Conservation (phyloP, 2,888 invertebrate species). For the Heliconius charithonia region DNA sequence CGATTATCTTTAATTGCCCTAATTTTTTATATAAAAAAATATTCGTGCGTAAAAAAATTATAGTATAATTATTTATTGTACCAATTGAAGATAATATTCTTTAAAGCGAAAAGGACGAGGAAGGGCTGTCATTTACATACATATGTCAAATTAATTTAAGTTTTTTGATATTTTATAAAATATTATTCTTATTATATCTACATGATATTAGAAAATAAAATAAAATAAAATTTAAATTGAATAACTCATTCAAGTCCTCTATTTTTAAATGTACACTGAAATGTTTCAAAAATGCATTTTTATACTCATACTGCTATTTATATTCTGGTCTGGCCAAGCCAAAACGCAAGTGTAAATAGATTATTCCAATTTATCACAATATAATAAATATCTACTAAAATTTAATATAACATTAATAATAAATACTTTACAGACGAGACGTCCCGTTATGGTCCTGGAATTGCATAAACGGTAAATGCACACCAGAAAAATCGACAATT, state of each 20-base stretch:
- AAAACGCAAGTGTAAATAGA: neutral
- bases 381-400: neutral
- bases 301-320: neutral
- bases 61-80: neutral
- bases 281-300: neutral
- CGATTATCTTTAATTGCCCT: too few relatives aligned
- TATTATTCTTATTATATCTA: neutral
- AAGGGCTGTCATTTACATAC: neutral
- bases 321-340: neutral
- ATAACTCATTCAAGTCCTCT: neutral
- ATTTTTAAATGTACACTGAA: neutral
- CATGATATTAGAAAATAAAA: neutral
- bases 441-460: slow-evolving; percentile 89
- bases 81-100: neutral
- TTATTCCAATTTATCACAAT: neutral
- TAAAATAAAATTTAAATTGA: neutral
- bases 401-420: neutral
- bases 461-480: slow-evolving; percentile 87
- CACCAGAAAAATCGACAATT: slow-evolving; percentile 72
- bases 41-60: neutral
- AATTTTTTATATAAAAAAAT: too few relatives aligned
- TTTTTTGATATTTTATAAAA: neutral
- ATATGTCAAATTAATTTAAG: neutral
- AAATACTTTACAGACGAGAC: slow-evolving; percentile 57
- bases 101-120: neutral